Evolutionary conservation across 53 echinoderm and acorn worm species (phyloP).

Genomic region (Zoroaster sp.): DNA sequence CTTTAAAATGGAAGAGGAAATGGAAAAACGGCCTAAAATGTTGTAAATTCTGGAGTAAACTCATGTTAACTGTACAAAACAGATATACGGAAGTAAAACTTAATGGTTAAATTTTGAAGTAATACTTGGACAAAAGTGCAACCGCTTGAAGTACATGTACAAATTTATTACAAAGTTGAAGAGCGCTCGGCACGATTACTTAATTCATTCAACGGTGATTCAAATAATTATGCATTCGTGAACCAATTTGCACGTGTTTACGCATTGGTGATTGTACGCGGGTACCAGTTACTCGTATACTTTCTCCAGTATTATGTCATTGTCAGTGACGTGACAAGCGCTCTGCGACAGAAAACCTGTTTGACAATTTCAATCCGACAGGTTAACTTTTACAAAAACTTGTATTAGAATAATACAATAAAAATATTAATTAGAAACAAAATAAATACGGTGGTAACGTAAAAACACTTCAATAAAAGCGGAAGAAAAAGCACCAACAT

Average conservation of each 20-base stretch:
- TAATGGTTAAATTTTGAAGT: not conserved
- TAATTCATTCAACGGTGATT: no score
- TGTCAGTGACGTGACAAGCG: no score
- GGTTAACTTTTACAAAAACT: not conserved
- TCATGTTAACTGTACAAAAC: not conserved
- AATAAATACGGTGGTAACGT: not conserved
- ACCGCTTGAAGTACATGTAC: not conserved
- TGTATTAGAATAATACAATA: not conserved
- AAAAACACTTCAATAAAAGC: not conserved
- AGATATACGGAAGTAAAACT: not conserved
- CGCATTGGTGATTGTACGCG: no score
- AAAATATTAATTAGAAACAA: not conserved
- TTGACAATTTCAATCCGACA: not conserved
- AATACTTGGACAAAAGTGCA: not conserved
- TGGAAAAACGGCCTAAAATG: no score
- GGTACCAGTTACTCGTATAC: no score
- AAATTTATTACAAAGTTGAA: not conserved
- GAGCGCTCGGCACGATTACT: no score
- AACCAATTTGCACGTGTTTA: no score
- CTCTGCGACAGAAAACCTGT: not conserved
- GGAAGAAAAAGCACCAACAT: conserved; percentile 15
- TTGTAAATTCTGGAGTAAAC: not conserved
- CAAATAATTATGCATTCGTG: no score
- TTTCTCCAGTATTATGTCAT: no score
- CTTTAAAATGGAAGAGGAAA: no score